phyloP scores from a whole-genome alignment of 2,113 vertebrate species.

The Octodon degus region DNA sequence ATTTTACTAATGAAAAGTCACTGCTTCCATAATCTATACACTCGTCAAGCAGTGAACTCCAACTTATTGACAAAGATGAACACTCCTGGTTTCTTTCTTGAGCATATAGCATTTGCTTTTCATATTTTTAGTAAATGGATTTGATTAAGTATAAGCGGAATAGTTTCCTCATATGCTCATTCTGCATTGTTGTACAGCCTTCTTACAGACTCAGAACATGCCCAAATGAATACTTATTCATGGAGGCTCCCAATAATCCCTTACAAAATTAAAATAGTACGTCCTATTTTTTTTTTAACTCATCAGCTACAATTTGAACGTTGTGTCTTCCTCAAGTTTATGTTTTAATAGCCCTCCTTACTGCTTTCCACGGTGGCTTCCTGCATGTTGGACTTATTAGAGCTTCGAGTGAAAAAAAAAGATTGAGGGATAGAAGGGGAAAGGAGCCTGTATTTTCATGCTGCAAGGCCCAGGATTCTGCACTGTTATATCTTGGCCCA shows the following conservation, averaged over 20 bases:
- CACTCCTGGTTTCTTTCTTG: background rate
- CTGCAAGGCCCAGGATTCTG: background rate
- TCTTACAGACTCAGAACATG: background rate
- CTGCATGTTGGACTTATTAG: background rate
- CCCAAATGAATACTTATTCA: constrained; percentile 35
- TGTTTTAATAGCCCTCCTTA: background rate
- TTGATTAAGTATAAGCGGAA: background rate
- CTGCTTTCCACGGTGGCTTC: background rate
- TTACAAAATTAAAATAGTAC: constrained; percentile 25
- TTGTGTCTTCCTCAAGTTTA: background rate
- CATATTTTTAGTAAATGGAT: background rate
- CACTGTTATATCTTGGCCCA: background rate
- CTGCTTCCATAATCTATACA: background rate
- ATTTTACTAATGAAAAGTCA: constrained; percentile 39
- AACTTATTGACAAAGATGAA: background rate
- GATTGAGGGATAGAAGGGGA: background rate
- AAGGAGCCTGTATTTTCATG: constrained; percentile 21
- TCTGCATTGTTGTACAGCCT: background rate
- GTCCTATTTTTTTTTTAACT: constrained; percentile 36
- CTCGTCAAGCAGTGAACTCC: background rate
- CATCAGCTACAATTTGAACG: constrained; percentile 22
- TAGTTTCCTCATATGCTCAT: background rate
- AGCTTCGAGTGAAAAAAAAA: constrained; percentile 17
- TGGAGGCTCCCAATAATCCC: background rate
- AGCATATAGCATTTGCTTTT: constrained; percentile 37